phyloP scores from a whole-genome alignment of 2,888 invertebrate genomes.

The Nymphalis c-album region DNA sequence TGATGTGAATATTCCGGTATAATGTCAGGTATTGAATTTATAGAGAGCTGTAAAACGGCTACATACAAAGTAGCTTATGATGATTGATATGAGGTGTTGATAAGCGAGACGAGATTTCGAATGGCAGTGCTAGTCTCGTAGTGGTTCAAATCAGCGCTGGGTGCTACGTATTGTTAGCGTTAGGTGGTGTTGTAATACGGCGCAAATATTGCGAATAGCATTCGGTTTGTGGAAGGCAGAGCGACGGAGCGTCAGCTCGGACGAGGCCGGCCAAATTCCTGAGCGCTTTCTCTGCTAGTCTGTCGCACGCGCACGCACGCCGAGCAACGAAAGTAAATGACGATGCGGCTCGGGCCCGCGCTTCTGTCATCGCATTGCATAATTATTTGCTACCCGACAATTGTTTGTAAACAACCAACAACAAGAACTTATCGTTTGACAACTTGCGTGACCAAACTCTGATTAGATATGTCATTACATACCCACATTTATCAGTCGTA shows the following conservation, averaged over 20 bases:
- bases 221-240: constrained; percentile 24
- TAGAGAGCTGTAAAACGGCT: constrained; percentile 71
- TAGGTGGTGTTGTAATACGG: constrained; percentile 19
- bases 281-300: constrained; percentile 74
- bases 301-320: constrained; percentile 52
- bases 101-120: constrained; percentile 43
- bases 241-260: constrained; percentile 22
- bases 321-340: constrained; percentile 76
- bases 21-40: constrained; percentile 69
- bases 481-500: constrained; percentile 13
- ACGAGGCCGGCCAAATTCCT: constrained; percentile 73
- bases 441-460: constrained; percentile 69
- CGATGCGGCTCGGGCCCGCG: constrained; percentile 49
- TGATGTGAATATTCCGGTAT: constrained; percentile 54
- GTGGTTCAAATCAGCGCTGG: constrained; percentile 9
- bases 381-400: constrained; percentile 74
- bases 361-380: constrained; percentile 76
- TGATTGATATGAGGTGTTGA: constrained; percentile 56
- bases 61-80: constrained; percentile 49
- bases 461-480: constrained; percentile 48
- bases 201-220: constrained; percentile 28
- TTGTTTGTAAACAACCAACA: constrained; percentile 78
- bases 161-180: constrained; percentile 22
- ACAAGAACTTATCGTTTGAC: constrained; percentile 56
- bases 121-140: constrained; percentile 19